These are phyloP conservation scores for Tetrapedia diversipes DNA, from an alignment of 2,888 invertebrate species.

Conservation along the genomic window DNA sequence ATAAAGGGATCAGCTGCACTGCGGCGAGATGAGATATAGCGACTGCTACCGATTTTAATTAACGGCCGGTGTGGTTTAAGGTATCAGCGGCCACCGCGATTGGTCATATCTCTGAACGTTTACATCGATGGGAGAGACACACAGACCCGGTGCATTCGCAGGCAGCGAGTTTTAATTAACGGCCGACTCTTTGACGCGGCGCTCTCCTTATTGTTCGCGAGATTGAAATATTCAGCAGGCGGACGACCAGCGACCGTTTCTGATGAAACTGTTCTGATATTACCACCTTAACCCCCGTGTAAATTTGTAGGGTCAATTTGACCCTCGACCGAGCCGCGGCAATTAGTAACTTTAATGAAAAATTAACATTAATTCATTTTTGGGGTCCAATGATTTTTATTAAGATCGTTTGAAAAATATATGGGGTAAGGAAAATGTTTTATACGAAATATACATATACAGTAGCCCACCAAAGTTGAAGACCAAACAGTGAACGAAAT, in stretches of 20 bases:
- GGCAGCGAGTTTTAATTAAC: conserved; percentile 53
- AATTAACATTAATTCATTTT: too few relatives aligned
- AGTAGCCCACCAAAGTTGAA: too few relatives aligned
- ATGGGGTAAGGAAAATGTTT: too few relatives aligned
- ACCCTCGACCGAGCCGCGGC: too few relatives aligned
- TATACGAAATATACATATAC: too few relatives aligned
- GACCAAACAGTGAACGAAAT: too few relatives aligned
- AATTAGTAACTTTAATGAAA: too few relatives aligned
- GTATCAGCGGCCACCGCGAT: conserved; percentile 13
- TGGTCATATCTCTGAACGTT: conserved; percentile 40
- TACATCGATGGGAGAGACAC: conserved; percentile 26
- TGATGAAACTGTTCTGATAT: conserved; percentile 1
- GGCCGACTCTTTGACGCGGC: conserved; percentile 32
- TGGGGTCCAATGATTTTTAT: too few relatives aligned
- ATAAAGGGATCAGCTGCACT: conserved; percentile 48
- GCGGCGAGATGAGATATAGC: conserved; percentile 29
- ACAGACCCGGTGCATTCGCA: conserved; percentile 28
- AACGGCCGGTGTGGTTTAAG: conserved; percentile 36
- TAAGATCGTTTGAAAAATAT: too few relatives aligned
- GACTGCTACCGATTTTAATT: conserved; percentile 49
- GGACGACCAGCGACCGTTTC: background rate
- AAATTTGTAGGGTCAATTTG: too few relatives aligned
- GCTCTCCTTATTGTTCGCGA: conserved; percentile 25
- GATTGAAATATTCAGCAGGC: conserved; percentile 12
- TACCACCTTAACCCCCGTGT: too few relatives aligned